Evolutionary conservation across 2,888 invertebrate species (phyloP), one percentile per base, ranked within the genome.

Genomic region (Eremobia ochroleuca): DNA sequence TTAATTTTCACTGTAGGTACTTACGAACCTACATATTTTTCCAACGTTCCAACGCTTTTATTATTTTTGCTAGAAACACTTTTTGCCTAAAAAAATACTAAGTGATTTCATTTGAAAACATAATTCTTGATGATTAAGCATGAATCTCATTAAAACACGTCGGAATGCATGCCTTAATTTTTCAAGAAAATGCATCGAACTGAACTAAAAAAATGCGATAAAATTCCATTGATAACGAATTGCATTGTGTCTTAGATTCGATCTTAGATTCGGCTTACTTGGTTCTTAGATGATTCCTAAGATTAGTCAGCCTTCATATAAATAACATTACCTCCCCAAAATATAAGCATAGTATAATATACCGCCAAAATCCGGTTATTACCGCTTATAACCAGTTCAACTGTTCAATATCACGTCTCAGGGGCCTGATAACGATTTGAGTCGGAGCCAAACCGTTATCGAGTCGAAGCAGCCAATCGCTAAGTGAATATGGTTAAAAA

Each of bases 371-470:
- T 59, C 68, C 66, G 25, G 75, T 76, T 82, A 77, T 79, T 65
- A 70, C 73, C 69, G 68, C 76, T 71, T 85, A 80, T 76, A 82
- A 73, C 70, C 75, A n/a, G 72, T 76, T 76, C 73, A 71, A 66
- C 79, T 72, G 73, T 78, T 83, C 79, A 87, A 89, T 87, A 87
- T 82, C 82, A 81, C 79, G 75, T 87, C 84, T 83, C 87, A 75
- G 73, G 68, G 73, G 77, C 31, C 66, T 79, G 84, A 80, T 88
- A 90, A 88, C 85, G 81, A 86, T 82, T 89, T 89, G 90, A 87
- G 71, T 78, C 71, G 71, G 77, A 71, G 87, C 89, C 90, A 89
- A 85, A 78, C 82, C 83, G 78, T 69, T 75, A 73, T 78, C 79
- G 73, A 81, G 65, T 65, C 62, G 66, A 75, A 31, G 64, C 49